phyloP scores from a whole-genome alignment of 2,888 invertebrate species.

The Galerucella calmariensis region DNA sequence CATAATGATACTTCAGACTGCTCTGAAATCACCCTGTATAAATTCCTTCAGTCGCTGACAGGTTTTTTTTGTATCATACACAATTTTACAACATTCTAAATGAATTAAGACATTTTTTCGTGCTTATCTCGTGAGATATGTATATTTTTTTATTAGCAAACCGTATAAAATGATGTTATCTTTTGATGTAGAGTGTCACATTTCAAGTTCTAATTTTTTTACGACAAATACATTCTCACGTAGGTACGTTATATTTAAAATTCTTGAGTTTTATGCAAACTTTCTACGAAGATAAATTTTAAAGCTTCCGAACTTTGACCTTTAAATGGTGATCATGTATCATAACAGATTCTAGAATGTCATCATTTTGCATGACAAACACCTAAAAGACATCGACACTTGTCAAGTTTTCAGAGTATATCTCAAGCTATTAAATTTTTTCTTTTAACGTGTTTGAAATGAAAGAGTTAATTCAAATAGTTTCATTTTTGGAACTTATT shows the following conservation, averaged over 20 bases:
- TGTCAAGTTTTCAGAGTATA: neutral
- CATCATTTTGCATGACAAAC: neutral
- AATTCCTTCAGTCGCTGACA: too few relatives aligned
- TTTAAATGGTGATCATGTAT: neutral
- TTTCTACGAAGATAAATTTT: neutral
- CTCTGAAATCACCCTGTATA: too few relatives aligned
- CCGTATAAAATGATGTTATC: neutral
- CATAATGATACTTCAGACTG: too few relatives aligned
- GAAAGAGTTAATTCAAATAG: neutral
- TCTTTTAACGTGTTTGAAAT: neutral
- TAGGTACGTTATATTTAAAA: neutral
- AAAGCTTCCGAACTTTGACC: neutral
- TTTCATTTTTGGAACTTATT: neutral
- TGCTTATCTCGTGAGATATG: too few relatives aligned
- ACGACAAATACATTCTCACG: neutral
- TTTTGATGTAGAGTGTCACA: neutral
- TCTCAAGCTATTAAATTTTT: neutral
- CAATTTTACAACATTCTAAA: too few relatives aligned
- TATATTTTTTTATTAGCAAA: too few relatives aligned
- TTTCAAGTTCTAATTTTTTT: slow-evolving; percentile 1
- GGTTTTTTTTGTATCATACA: too few relatives aligned
- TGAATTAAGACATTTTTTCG: too few relatives aligned
- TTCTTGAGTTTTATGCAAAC: neutral
- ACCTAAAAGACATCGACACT: neutral
- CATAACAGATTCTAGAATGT: slow-evolving; percentile 2